These are phyloP conservation scores for Henricia sp. DNA, from an alignment of 53 echinoderm and acorn worm species.

Conservation along the genomic window DNA sequence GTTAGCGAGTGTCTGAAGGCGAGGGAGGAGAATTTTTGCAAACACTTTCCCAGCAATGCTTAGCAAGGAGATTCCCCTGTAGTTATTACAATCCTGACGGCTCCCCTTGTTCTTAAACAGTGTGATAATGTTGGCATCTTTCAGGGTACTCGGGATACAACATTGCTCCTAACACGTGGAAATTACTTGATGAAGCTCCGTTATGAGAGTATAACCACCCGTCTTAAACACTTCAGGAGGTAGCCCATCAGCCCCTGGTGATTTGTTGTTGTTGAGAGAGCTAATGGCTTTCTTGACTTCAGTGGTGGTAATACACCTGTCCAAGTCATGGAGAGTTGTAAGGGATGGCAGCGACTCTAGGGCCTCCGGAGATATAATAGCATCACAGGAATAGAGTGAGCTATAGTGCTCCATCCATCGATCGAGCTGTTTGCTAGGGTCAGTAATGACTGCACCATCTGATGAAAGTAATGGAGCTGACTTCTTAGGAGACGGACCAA, in stretches of 20 bases:
- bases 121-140: constrained; percentile 44
- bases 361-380: background rate
- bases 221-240: too few relatives aligned
- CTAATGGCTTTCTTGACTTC: constrained; percentile 16
- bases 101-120: constrained; percentile 57
- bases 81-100: too few relatives aligned
- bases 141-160: constrained; percentile 28
- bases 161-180: constrained; percentile 16
- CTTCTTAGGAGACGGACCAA: constrained; percentile 22
- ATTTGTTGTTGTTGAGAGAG: constrained; percentile 6
- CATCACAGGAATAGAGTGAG: background rate
- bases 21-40: constrained; percentile 8
- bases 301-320: background rate
- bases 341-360: background rate
- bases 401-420: constrained; percentile 32
- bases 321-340: constrained; percentile 8
- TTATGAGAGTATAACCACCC: background rate
- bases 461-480: background rate
- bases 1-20: constrained; percentile 18
- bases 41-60: background rate
- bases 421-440: constrained; percentile 17
- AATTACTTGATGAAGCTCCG: constrained; percentile 13
- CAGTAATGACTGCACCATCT: constrained; percentile 29
- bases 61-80: background rate
- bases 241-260: constrained; percentile 1